A percentile compares a stretch with the other conserved stretches of the same genome.
These are phyloP conservation scores for Chauna torquata DNA, from an alignment of 2,113 vertebrate genomes.

Conservation along the genomic window DNA sequence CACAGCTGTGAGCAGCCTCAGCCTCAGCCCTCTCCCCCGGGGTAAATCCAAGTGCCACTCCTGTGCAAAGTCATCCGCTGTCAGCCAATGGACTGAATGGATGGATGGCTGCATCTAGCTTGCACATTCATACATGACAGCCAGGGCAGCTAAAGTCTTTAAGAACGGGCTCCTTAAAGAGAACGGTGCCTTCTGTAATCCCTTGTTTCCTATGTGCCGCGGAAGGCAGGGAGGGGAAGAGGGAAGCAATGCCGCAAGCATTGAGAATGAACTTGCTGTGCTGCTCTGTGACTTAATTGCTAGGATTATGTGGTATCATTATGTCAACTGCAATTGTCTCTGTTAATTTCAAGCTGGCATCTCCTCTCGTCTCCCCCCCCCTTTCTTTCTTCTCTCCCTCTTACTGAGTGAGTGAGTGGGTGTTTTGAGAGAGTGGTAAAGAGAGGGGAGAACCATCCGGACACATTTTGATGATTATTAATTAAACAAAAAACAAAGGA, in stretches of 20 bases:
- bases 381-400: not conserved
- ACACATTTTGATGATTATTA: not conserved
- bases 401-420: not conserved
- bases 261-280: not conserved
- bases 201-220: not conserved
- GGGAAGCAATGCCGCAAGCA: accelerated
- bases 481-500: constrained; percentile 47
- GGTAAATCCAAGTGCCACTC: constrained; percentile 76
- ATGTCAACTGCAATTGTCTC: constrained; percentile 33
- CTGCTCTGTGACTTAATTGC: constrained; percentile 49
- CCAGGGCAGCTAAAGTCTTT: not conserved
- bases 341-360: constrained; percentile 19
- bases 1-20: constrained; percentile 77
- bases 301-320: constrained; percentile 37
- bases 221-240: not conserved
- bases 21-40: constrained; percentile 31
- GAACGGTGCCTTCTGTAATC: not conserved
- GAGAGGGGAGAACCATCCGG: not conserved
- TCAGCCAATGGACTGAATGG: constrained; percentile 71
- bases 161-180: constrained; percentile 30
- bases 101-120: constrained; percentile 61
- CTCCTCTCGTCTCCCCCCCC: not conserved
- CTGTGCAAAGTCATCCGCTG: constrained; percentile 72
- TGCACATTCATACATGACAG: constrained; percentile 17
- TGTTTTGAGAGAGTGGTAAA: not conserved